Conservation (phyloP, 1,140 invertebrate genomes). For the Aphelenchoides besseyi region DNA sequence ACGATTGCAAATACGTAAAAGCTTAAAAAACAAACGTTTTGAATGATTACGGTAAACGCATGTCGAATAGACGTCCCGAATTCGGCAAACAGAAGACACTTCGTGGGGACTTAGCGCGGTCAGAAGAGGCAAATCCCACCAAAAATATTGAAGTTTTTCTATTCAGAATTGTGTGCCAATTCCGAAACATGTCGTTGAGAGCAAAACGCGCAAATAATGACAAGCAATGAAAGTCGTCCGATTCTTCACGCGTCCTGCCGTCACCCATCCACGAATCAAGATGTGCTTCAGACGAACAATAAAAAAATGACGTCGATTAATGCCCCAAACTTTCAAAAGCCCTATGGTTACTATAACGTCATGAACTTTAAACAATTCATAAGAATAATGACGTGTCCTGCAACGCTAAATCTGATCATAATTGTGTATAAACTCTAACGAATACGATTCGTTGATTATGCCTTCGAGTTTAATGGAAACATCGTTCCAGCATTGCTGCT, state of each 20-base stretch:
- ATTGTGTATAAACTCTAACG: too few relatives aligned
- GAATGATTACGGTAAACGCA: background rate
- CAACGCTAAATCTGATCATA: too few relatives aligned
- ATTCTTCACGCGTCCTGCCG: background rate
- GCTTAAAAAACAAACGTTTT: too few relatives aligned
- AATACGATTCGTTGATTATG: too few relatives aligned
- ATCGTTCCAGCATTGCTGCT: too few relatives aligned
- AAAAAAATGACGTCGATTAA: too few relatives aligned
- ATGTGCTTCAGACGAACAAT: background rate
- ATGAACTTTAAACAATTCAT: too few relatives aligned
- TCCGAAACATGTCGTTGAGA: background rate
- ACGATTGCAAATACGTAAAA: background rate
- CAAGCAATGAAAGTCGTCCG: background rate
- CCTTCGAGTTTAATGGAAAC: too few relatives aligned
- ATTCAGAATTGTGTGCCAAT: background rate
- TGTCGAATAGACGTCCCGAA: background rate
- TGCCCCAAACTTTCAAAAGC: too few relatives aligned
- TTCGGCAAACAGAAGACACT: background rate
- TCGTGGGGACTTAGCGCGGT: background rate
- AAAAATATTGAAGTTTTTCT: background rate
- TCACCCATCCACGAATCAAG: background rate
- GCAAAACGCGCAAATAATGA: slow-evolving; percentile 3
- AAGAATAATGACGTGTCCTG: too few relatives aligned
- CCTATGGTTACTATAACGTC: too few relatives aligned
- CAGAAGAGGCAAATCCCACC: background rate